phyloP scores from a whole-genome alignment of 2,888 invertebrate species.

The Xylota segnis region DNA sequence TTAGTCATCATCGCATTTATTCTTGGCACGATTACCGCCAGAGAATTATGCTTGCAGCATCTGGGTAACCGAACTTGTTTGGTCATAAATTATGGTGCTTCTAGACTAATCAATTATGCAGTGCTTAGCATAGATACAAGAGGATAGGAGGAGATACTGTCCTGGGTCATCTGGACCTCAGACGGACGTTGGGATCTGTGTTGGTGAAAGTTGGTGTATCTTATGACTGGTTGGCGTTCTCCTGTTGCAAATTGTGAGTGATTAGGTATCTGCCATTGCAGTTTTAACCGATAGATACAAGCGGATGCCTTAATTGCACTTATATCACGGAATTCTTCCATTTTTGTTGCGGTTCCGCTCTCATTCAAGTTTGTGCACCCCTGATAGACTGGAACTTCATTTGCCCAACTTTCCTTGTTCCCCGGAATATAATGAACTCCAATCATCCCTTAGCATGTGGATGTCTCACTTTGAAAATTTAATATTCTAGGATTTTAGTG shows the following conservation, averaged over 20 bases:
- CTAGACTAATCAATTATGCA: not conserved
- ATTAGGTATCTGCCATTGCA: no score
- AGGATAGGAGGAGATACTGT: not conserved
- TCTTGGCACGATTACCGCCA: not conserved
- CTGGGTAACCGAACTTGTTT: not conserved
- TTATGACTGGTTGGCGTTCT: no score
- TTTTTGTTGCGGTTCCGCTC: no score
- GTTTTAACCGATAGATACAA: no score
- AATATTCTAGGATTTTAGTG: conserved; percentile 40
- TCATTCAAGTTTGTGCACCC: not conserved
- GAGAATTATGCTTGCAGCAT: not conserved
- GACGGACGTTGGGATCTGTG: no score
- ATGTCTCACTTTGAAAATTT: conserved; percentile 9
- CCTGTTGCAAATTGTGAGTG: no score
- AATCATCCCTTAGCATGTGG: not conserved
- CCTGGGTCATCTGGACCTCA: not conserved
- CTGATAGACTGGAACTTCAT: not conserved
- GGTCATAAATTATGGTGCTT: not conserved
- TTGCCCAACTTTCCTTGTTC: not conserved
- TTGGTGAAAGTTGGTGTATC: no score
- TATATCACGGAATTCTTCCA: no score
- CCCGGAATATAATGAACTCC: not conserved
- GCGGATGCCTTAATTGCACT: no score
- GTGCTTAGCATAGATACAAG: not conserved
- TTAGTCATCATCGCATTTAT: not conserved